phyloP scores from a whole-genome alignment of 2,113 vertebrate genomes.

The Pedionomus torquatus region DNA sequence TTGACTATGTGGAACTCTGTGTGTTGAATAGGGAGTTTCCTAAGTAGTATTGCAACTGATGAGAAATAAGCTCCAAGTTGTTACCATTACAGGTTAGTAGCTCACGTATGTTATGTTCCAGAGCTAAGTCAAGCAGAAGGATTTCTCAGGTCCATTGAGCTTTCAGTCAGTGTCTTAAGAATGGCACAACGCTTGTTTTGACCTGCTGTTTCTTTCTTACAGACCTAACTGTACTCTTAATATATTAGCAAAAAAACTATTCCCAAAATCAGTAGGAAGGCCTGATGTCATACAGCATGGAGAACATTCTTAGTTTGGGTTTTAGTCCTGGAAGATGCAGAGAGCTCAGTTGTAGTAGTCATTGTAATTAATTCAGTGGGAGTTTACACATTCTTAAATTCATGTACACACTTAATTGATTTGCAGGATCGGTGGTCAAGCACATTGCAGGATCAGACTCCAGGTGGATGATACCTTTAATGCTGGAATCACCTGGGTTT shows the following conservation, averaged over 20 bases:
- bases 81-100: background rate
- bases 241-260: background rate
- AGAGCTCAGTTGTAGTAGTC: background rate
- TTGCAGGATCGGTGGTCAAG: background rate
- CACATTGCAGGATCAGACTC: background rate
- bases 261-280: background rate
- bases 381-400: background rate
- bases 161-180: background rate
- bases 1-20: background rate
- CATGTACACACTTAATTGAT: background rate
- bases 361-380: background rate
- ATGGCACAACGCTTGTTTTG: background rate
- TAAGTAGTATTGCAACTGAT: background rate
- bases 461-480: background rate
- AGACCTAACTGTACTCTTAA: background rate
- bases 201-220: background rate
- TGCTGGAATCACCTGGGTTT: background rate
- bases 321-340: background rate
- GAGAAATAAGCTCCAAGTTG: background rate
- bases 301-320: background rate
- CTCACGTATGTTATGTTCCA: background rate
- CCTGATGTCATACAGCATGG: background rate
- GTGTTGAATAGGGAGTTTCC: accelerated
- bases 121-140: background rate
- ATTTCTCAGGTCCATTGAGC: background rate